Percentiles rank a stretch among this genome's conserved stretches.
Evolutionary conservation across 2,888 invertebrate genomes (phyloP).

Genomic region (Parnassius apollo): DNA sequence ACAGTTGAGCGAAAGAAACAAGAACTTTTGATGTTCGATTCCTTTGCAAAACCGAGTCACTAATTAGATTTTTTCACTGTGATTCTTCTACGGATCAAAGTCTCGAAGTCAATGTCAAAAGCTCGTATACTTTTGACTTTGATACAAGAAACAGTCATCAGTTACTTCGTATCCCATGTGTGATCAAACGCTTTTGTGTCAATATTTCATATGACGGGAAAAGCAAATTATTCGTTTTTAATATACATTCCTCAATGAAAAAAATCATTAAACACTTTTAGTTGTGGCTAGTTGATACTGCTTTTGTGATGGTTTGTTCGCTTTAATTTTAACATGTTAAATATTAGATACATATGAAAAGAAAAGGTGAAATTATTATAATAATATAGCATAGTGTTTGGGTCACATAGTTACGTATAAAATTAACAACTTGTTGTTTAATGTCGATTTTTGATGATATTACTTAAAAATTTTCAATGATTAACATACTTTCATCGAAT

Average conservation of each 20-base stretch:
- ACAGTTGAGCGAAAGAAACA: conserved; percentile 9
- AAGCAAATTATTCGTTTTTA: conserved; percentile 28
- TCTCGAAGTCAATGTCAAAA: neutral
- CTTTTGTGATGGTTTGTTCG: neutral
- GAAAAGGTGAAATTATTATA: no score
- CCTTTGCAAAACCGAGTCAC: neutral
- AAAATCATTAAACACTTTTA: neutral
- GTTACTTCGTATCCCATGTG: no score
- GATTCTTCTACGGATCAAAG: neutral
- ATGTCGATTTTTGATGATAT: no score
- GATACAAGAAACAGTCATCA: conserved; percentile 14
- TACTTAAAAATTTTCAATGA: no score
- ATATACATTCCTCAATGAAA: conserved; percentile 13
- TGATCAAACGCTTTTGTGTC: no score
- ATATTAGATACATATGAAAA: no score
- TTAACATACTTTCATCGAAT: no score
- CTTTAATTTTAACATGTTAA: no score
- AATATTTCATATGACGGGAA: conserved; percentile 14
- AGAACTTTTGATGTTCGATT: neutral
- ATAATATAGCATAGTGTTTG: no score
- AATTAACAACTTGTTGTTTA: no score
- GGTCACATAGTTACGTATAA: no score
- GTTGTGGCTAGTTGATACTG: neutral
- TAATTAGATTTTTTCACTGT: neutral
- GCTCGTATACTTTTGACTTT: conserved; percentile 3